Evolutionary conservation across 2,888 invertebrate genomes (phyloP).

Genomic region (Sceliomorpha sp.): DNA sequence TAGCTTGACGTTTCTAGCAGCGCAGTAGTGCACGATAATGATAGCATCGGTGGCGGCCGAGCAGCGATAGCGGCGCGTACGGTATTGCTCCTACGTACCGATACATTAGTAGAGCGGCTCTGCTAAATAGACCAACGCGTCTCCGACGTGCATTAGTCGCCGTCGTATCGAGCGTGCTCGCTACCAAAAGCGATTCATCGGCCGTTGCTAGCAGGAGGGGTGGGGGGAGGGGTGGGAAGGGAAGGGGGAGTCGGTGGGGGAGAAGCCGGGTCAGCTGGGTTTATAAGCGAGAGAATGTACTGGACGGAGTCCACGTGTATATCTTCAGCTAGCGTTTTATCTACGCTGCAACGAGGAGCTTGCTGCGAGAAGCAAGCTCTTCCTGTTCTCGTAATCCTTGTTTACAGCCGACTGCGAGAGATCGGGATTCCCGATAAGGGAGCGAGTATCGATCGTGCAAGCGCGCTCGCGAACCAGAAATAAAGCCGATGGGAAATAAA

Average conservation of each 20-base stretch:
- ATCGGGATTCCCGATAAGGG: slow-evolving; percentile 56
- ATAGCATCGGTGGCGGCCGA: slow-evolving; percentile 38
- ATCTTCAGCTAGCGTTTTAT: slow-evolving; percentile 50
- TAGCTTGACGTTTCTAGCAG: slow-evolving; percentile 50
- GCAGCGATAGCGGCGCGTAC: slow-evolving; percentile 36
- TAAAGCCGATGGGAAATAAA: slow-evolving; percentile 45
- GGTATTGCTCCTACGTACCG: slow-evolving; percentile 22
- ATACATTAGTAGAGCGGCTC: slow-evolving; percentile 39
- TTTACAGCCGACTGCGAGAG: slow-evolving; percentile 55
- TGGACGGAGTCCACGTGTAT: slow-evolving; percentile 48
- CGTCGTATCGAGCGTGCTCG: slow-evolving; percentile 37
- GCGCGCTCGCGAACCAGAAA: slow-evolving; percentile 34
- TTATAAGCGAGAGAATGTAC: slow-evolving; percentile 38
- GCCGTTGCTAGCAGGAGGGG: too few species aligned
- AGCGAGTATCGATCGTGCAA: slow-evolving; percentile 55
- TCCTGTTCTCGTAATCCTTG: slow-evolving; percentile 58
- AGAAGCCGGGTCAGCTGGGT: slow-evolving; percentile 40
- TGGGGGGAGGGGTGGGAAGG: too few species aligned
- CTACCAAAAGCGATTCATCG: slow-evolving; percentile 49
- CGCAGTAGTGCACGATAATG: slow-evolving; percentile 41
- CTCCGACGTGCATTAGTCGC: slow-evolving; percentile 21
- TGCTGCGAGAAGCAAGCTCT: slow-evolving; percentile 51
- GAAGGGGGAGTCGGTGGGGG: too few species aligned
- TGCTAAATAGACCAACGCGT: slow-evolving; percentile 46
- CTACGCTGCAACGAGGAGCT: slow-evolving; percentile 43